These are phyloP conservation scores for Peromyscus melanophrys DNA, from an alignment of 2,797 vertebrate genomes.

Conservation along the genomic window DNA sequence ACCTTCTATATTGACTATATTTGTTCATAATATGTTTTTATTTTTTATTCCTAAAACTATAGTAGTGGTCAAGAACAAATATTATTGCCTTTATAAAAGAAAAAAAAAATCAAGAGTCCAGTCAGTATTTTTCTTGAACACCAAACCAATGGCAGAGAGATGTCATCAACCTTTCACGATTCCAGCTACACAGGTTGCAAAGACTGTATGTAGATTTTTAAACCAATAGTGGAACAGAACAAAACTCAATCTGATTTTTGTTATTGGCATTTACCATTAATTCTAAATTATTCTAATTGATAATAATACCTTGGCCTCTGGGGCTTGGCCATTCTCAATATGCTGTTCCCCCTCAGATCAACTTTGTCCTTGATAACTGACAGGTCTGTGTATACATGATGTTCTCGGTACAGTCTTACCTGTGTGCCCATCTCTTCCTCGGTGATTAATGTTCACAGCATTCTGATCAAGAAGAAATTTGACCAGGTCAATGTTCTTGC, in stretches of 20 bases:
- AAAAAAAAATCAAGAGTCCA: slow-evolving; percentile 44
- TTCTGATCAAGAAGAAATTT: slow-evolving; percentile 96
- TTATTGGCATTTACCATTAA: neutral
- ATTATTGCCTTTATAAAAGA: accelerated
- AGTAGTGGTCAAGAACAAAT: slow-evolving; percentile 34
- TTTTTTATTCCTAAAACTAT: slow-evolving; percentile 54
- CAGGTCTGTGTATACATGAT: neutral
- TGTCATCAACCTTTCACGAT: neutral
- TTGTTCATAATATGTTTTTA: neutral
- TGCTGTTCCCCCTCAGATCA: accelerated
- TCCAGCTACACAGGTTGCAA: neutral
- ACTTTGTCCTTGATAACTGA: neutral
- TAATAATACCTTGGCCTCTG: accelerated
- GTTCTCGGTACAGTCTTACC: slow-evolving; percentile 87
- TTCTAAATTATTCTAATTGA: slow-evolving; percentile 40
- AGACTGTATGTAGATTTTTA: neutral
- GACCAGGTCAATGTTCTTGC: slow-evolving; percentile 96
- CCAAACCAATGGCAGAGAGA: neutral
- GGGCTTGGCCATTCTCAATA: neutral
- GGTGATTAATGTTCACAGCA: slow-evolving; percentile 95
- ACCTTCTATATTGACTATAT: neutral
- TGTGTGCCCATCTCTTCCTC: slow-evolving; percentile 97
- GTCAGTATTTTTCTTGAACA: neutral
- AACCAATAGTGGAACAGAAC: neutral
- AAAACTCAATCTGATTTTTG: neutral